Evolutionary conservation across 2,888 invertebrate genomes (phyloP).

Genomic region (Amiota minor): DNA sequence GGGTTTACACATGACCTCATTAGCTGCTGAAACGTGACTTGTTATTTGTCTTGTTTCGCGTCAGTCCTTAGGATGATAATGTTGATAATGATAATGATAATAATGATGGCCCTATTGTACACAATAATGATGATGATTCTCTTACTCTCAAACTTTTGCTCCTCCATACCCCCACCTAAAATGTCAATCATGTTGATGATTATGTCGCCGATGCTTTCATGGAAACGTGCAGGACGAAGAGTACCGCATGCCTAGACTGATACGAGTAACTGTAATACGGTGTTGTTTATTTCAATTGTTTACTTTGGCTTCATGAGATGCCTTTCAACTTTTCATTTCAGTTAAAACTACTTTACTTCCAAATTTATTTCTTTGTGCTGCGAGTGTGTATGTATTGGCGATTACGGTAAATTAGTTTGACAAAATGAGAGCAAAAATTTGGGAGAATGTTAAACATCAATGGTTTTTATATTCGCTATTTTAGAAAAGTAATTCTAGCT

Average conservation of each 20-base stretch:
- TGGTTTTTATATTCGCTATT: too few relatives aligned
- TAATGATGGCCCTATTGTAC: slow-evolving; percentile 1
- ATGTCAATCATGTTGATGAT: background rate
- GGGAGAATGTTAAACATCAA: slow-evolving; percentile 1
- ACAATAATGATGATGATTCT: slow-evolving; percentile 1
- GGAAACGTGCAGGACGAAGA: too few relatives aligned
- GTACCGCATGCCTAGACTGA: too few relatives aligned
- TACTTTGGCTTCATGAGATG: background rate
- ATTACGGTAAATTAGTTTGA: slow-evolving; percentile 24
- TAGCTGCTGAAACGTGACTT: slow-evolving; percentile 70
- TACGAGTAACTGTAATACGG: background rate
- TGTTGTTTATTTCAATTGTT: slow-evolving; percentile 3
- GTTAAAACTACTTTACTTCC: background rate
- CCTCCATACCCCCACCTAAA: too few relatives aligned
- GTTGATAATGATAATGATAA: slow-evolving; percentile 5
- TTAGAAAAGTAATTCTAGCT: too few relatives aligned
- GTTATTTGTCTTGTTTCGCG: slow-evolving; percentile 67
- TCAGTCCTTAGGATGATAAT: slow-evolving; percentile 17
- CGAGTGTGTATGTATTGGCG: slow-evolving; percentile 31
- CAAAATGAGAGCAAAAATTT: slow-evolving; percentile 24
- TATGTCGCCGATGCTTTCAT: background rate
- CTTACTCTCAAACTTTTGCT: too few relatives aligned
- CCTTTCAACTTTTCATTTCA: background rate
- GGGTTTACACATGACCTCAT: slow-evolving; percentile 71
- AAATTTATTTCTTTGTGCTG: slow-evolving; percentile 31